Evolutionary conservation across 2,888 invertebrate species (phyloP).

Genomic region (Abscondita cerata): DNA sequence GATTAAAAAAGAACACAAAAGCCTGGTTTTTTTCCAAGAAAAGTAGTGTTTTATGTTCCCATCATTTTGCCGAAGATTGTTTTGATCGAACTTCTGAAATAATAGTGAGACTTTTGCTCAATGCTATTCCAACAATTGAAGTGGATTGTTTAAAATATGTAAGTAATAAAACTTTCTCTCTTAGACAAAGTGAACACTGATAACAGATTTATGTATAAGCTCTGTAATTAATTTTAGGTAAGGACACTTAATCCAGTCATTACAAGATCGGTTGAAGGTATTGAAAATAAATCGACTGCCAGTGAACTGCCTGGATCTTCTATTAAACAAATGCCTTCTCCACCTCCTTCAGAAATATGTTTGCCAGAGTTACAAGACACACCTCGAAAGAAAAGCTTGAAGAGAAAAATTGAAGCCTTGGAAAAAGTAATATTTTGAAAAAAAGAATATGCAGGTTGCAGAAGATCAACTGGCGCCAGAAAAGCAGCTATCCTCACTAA

Average conservation of each 20-base stretch:
- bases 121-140: not conserved
- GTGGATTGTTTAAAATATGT: not conserved
- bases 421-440: not conserved
- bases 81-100: not conserved
- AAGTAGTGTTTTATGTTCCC: not conserved
- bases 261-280: not conserved
- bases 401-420: not conserved
- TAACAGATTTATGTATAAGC: no score
- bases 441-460: not conserved
- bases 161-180: not conserved
- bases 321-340: not conserved
- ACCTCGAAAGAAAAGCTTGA: not conserved
- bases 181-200: no score
- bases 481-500: not conserved
- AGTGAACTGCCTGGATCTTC: not conserved
- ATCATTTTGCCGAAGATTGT: not conserved
- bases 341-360: not conserved
- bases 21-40: not conserved
- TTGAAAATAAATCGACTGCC: not conserved
- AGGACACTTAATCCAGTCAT: not conserved
- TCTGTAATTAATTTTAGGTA: not conserved
- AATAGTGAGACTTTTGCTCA: not conserved
- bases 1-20: not conserved
- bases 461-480: conserved; percentile 1
- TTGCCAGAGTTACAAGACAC: not conserved